These are phyloP conservation scores for Pycnomerus fuliginosus DNA, from an alignment of 2,888 invertebrate species.

Conservation along the genomic window DNA sequence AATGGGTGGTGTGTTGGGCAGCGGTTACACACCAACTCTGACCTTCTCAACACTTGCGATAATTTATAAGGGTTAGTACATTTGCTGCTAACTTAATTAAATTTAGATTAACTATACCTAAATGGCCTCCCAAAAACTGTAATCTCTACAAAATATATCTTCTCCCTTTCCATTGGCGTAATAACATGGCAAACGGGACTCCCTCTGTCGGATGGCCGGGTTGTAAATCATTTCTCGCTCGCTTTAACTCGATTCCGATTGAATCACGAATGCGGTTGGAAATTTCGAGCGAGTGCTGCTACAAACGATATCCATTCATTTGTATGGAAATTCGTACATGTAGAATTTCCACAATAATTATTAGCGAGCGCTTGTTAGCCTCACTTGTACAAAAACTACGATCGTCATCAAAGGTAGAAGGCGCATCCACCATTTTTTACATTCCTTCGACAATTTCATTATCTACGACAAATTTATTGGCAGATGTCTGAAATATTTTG, in stretches of 20 bases:
- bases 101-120: slow-evolving; percentile 42
- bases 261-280: slow-evolving; percentile 45
- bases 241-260: slow-evolving; percentile 47
- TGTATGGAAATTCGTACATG: slow-evolving; percentile 37
- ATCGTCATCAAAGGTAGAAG: too few species aligned
- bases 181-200: slow-evolving; percentile 22
- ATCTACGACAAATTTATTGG: slow-evolving; percentile 13
- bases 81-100: slow-evolving; percentile 39
- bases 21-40: slow-evolving; percentile 24
- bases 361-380: too few species aligned
- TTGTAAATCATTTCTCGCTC: slow-evolving; percentile 46
- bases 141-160: slow-evolving; percentile 39
- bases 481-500: slow-evolving; percentile 19
- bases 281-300: slow-evolving; percentile 38
- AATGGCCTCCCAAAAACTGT: slow-evolving; percentile 37
- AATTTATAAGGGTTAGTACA: slow-evolving; percentile 23
- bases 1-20: slow-evolving; percentile 22
- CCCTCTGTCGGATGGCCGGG: slow-evolving; percentile 17
- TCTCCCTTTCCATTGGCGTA: slow-evolving; percentile 24
- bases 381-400: too few species aligned
- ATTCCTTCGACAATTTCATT: too few species aligned
- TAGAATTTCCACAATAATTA: slow-evolving; percentile 8
- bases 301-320: slow-evolving; percentile 36
- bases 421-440: too few species aligned
- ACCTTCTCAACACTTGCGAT: slow-evolving; percentile 19